Evolutionary conservation across 2,113 vertebrate genomes (phyloP).

Genomic region (Pycnonotus jocosus): DNA sequence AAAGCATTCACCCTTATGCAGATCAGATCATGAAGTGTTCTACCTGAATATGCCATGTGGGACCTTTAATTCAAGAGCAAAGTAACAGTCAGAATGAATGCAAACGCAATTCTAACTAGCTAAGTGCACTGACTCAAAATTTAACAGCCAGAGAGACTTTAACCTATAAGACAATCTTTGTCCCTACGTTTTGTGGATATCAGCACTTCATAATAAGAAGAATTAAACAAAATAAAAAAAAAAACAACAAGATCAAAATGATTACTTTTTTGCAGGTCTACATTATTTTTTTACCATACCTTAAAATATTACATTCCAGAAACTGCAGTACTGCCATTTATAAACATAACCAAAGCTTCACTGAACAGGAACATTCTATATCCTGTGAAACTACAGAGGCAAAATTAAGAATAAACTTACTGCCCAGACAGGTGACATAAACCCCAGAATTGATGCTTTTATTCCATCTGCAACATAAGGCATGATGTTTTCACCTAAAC

Average conservation of each 20-base stretch:
- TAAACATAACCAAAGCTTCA: not conserved
- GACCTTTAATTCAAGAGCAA: not conserved
- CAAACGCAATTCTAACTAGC: not conserved
- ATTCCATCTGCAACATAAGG: conserved; percentile 90
- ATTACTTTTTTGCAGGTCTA: not conserved
- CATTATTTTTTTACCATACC: not conserved
- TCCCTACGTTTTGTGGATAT: not conserved
- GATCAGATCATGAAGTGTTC: not conserved
- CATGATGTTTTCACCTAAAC: conserved; percentile 89
- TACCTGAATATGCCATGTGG: not conserved
- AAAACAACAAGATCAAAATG: not conserved
- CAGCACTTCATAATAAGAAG: not conserved
- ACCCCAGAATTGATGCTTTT: conserved; percentile 88
- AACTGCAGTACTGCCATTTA: not conserved
- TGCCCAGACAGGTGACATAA: conserved; percentile 92
- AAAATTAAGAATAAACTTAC: conserved; percentile 77
- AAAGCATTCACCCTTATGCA: not conserved
- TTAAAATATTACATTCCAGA: not conserved
- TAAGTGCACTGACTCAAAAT: not conserved
- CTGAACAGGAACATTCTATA: not conserved
- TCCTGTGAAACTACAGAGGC: not conserved
- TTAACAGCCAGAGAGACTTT: not conserved
- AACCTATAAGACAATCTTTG: not conserved
- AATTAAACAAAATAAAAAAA: not conserved
- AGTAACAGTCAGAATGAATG: not conserved